Percentiles rank a stretch among this genome's conserved stretches.
These are phyloP conservation scores for Platysternon megacephalum DNA, from an alignment of 2,113 vertebrate genomes.

Conservation along the genomic window DNA sequence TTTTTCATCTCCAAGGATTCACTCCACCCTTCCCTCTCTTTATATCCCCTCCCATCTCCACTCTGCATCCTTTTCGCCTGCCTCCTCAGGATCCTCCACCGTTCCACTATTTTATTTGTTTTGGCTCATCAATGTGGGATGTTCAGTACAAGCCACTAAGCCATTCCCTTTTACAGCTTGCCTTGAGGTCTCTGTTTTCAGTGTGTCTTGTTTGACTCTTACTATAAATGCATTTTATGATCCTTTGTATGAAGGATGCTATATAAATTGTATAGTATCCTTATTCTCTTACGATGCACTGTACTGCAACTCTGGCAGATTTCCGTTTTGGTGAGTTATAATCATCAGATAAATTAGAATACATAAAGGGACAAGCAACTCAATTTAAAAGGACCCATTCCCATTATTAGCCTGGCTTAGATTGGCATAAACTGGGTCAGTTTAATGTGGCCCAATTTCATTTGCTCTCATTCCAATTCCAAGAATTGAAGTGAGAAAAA, in stretches of 20 bases:
- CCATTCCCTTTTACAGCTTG: not conserved
- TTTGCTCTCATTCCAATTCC: slow-evolving; percentile 22
- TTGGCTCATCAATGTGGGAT: not conserved
- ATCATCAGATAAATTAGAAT: not conserved
- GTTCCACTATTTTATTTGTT: not conserved
- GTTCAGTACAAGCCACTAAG: not conserved
- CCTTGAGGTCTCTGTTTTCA: not conserved
- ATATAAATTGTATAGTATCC: not conserved
- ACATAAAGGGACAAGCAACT: not conserved
- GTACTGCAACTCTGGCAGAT: slow-evolving; percentile 39
- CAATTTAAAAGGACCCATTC: not conserved
- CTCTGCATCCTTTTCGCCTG: not conserved
- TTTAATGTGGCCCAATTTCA: slow-evolving; percentile 5
- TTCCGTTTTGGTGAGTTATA: not conserved
- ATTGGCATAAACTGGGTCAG: not conserved
- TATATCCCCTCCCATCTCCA: not conserved
- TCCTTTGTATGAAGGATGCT: slow-evolving; percentile 22
- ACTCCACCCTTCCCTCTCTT: not conserved
- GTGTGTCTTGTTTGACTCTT: not conserved
- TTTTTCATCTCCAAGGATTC: fast-evolving
- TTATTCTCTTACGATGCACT: slow-evolving; percentile 20
- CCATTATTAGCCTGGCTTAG: not conserved
- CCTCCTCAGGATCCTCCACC: not conserved
- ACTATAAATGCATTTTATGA: fast-evolving
- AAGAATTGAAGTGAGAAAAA: slow-evolving; percentile 23